Evolutionary conservation across 2,797 vertebrate species (phyloP), one percentile per base, ranked within the genome.

Genomic region (Protonibea diacanthus): DNA sequence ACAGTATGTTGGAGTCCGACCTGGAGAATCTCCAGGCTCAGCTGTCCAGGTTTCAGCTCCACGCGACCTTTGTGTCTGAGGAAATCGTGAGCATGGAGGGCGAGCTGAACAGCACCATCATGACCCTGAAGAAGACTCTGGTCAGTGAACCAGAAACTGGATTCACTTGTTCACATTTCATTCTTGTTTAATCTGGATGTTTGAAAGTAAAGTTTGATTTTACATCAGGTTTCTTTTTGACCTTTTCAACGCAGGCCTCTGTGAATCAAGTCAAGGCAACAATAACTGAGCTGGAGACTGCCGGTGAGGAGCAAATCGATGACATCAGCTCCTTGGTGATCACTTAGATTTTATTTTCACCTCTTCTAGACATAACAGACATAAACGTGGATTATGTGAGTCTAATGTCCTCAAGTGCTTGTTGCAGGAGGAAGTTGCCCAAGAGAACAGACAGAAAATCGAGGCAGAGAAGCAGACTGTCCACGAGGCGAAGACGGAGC

Each of bases 11-110:
- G 91, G 91, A 78, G 85, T 92, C 87, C 1, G 93, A 94, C 66
- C 81, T 94, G 70, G 92, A 93, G 78, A 95, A 94, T 72, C 82
- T 80, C 52, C 73, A 80, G 76, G 93, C 93, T 55, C 93, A 94
- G 85, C 86, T 94, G 62, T 80, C 76, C 74, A 88, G 89, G 76
- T 94, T 94, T 76, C 89, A 92, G 78, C 69, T 87, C 38, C 93
- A 94, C 9, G 65, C 82, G 49, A 82, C 40, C 65, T 92, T 85
- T 1, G 91, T 93, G 56, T 92, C 80, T 0, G 72, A 91, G 21
- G 86, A 90, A 53, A 92, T 93, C 67, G 51, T 64, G 21, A 56
- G 18, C 52, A 92, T 93, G 91, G 91, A 94, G 82, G 87, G 42
- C 66, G 76, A 64, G 53, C 83, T 93, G 64, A 91, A 85, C 52